Percentiles rank a stretch among this genome's conserved stretches.
These are phyloP conservation scores for Sebastes miniatus DNA, from an alignment of 2,797 vertebrate species.

Conservation along the genomic window DNA sequence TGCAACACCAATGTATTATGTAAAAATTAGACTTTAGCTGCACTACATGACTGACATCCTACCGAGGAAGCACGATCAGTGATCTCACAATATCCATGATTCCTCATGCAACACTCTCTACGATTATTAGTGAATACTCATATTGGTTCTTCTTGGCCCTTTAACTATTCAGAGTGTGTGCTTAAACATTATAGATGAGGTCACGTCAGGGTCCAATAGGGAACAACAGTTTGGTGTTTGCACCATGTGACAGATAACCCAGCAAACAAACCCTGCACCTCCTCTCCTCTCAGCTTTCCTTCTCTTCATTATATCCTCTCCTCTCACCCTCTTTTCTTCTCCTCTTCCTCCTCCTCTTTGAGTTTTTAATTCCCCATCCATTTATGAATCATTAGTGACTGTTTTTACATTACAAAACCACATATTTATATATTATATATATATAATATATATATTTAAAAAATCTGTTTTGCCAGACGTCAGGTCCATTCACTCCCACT, in stretches of 20 bases:
- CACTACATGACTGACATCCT: neutral
- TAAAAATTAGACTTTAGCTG: neutral
- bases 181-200: conserved; percentile 10
- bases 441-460: neutral
- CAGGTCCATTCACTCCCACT: neutral
- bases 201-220: conserved; percentile 10
- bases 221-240: conserved; percentile 38
- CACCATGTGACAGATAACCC: conserved; percentile 46
- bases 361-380: neutral
- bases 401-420: neutral
- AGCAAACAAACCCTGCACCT: neutral
- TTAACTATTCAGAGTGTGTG: neutral
- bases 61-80: neutral
- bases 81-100: neutral
- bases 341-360: too few relatives aligned
- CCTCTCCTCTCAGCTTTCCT: neutral
- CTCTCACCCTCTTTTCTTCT: neutral
- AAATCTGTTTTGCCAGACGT: neutral
- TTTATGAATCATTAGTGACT: accelerated
- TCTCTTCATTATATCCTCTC: neutral
- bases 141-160: neutral
- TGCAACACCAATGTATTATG: neutral
- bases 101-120: neutral
- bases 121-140: neutral
- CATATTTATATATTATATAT: too few relatives aligned